A percentile compares a stretch with the other conserved stretches of the same genome.
phyloP scores from a whole-genome alignment of 2,113 vertebrate genomes.

The Pan paniscus region DNA sequence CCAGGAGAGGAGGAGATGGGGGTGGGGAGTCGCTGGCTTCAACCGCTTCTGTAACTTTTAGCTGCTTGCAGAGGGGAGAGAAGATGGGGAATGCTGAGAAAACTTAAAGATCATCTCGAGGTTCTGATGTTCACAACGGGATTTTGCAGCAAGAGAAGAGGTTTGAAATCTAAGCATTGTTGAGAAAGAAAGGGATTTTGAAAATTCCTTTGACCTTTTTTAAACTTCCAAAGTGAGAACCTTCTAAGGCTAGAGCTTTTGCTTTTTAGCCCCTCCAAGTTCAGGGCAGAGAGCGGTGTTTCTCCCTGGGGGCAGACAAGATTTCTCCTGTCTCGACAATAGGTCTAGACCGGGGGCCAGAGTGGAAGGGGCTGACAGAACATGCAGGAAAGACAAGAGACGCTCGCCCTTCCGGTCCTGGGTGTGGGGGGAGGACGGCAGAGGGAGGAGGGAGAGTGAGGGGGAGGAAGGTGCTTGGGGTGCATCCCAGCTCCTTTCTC shows the following conservation, averaged over 20 bases:
- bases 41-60: too few species aligned
- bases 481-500: background rate
- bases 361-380: background rate
- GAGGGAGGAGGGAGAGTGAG: fast-evolving
- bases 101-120: background rate
- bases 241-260: background rate
- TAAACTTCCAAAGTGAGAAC: background rate
- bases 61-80: fast-evolving
- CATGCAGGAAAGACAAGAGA: background rate
- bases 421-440: fast-evolving
- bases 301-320: background rate
- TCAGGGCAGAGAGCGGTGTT: fast-evolving
- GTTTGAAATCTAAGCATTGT: background rate
- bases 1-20: background rate
- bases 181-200: background rate
- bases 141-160: background rate
- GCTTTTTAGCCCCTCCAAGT: background rate
- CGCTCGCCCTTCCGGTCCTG: background rate
- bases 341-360: background rate
- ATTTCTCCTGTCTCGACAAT: fast-evolving
- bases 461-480: background rate
- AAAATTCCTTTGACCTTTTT: background rate
- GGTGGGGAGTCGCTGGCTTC: background rate
- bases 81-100: background rate
- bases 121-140: background rate